Conservation (phyloP, 2,888 invertebrate genomes). For the Pollenia labialis region DNA sequence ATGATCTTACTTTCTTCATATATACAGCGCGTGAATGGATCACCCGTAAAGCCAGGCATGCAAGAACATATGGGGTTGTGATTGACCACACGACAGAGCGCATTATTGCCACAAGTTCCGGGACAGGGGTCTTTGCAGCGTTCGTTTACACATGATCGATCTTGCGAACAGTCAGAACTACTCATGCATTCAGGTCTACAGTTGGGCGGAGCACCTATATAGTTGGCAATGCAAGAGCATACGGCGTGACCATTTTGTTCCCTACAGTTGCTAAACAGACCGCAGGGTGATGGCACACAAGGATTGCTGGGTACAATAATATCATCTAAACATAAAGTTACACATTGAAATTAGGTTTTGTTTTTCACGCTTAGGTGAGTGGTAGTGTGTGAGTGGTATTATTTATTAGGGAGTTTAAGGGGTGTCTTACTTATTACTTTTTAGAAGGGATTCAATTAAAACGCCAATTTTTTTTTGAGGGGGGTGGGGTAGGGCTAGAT, state of each 20-base stretch:
- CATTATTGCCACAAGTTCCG: conserved; percentile 92
- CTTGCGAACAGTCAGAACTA: conserved; percentile 92
- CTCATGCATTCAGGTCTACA: conserved; percentile 93
- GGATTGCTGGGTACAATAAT: conserved; percentile 84
- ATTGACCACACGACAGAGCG: conserved; percentile 92
- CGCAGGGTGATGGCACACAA: conserved; percentile 90
- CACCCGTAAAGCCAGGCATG: conserved; percentile 89
- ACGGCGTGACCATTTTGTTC: conserved; percentile 89
- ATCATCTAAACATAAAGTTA: conserved; percentile 77
- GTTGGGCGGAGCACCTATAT: conserved; percentile 91
- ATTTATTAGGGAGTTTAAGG: conserved; percentile 32
- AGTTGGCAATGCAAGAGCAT: conserved; percentile 91
- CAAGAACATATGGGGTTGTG: conserved; percentile 95
- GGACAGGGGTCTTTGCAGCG: conserved; percentile 93
- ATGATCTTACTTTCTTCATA: conserved; percentile 88
- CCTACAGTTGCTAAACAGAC: conserved; percentile 91
- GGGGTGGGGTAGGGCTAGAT: neutral
- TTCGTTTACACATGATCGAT: conserved; percentile 91
- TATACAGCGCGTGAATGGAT: conserved; percentile 91
- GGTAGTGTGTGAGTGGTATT: conserved; percentile 47
- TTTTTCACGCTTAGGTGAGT: conserved; percentile 23
- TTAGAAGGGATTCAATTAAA: conserved; percentile 30
- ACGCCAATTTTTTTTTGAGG: conserved; percentile 6
- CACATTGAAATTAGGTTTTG: conserved; percentile 59
- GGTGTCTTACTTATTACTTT: neutral